Percentiles rank a stretch among this genome's conserved stretches.
These are phyloP conservation scores for Ptilonorhynchus violaceus DNA, from an alignment of 2,113 vertebrate genomes.

Conservation along the genomic window DNA sequence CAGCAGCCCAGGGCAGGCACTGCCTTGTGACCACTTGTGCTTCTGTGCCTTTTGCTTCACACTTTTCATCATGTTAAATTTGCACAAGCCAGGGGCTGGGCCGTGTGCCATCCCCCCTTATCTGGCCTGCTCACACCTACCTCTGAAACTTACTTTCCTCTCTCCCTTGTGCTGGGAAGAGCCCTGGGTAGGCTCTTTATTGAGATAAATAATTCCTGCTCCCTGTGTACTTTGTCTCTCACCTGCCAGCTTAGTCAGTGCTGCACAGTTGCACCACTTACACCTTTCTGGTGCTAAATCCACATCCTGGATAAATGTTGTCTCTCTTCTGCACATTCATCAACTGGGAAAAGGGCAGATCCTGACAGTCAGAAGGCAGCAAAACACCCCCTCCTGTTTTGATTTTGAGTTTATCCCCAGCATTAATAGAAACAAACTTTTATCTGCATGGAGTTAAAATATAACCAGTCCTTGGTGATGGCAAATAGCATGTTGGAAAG, in stretches of 20 bases:
- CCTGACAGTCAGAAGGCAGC: background rate
- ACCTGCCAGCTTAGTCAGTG: background rate
- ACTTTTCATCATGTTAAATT: background rate
- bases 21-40: background rate
- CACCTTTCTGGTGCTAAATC: background rate
- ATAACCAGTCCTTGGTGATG: background rate
- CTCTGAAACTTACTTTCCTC: background rate
- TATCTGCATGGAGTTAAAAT: background rate
- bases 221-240: background rate
- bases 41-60: background rate
- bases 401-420: background rate
- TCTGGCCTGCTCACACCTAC: background rate
- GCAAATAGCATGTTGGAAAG: background rate
- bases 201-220: background rate
- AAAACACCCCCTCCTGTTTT: background rate
- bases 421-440: background rate
- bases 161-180: background rate
- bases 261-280: background rate
- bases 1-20: background rate
- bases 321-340: background rate
- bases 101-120: rapidly evolving
- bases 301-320: background rate
- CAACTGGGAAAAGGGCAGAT: background rate
- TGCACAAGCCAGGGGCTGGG: too few relatives aligned
- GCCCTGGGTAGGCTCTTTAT: background rate